phyloP scores from a whole-genome alignment of 2,113 vertebrate species.

The Pogona vitticeps region DNA sequence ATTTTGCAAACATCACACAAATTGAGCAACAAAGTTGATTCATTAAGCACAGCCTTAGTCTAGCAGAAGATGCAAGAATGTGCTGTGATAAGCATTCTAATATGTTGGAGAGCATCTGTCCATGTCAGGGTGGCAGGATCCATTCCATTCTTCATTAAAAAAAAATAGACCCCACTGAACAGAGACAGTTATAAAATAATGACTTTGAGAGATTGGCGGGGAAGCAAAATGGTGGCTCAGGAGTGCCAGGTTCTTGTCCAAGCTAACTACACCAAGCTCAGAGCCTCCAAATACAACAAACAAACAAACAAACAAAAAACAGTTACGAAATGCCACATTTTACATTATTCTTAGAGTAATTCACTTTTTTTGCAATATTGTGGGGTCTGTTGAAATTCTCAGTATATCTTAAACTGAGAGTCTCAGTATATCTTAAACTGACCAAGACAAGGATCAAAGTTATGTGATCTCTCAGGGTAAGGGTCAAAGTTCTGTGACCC shows the following conservation, averaged over 20 bases:
- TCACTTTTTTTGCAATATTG: too few relatives aligned
- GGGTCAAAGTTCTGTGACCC: background rate
- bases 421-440: too few relatives aligned
- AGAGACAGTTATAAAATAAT: background rate
- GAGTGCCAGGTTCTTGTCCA: background rate
- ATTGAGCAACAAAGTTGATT: background rate
- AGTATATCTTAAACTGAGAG: too few relatives aligned
- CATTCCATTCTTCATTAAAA: background rate
- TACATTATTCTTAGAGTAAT: too few relatives aligned
- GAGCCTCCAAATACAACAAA: too few relatives aligned
- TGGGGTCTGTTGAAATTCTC: too few relatives aligned
- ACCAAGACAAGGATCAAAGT: background rate
- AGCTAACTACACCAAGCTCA: too few relatives aligned
- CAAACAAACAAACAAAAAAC: too few relatives aligned
- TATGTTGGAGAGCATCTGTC: background rate
- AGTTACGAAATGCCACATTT: too few relatives aligned
- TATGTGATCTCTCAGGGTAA: background rate
- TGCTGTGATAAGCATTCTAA: background rate
- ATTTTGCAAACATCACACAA: background rate
- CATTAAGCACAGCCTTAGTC: background rate
- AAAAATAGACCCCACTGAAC: background rate
- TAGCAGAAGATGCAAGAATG: slow-evolving; percentile 6
- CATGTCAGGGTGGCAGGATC: background rate
- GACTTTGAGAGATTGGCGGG: background rate
- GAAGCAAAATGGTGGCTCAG: background rate